Evolutionary conservation across 2,113 vertebrate genomes (phyloP), one percentile per base, ranked within the genome.

Genomic region (Onychostruthus taczanowskii): DNA sequence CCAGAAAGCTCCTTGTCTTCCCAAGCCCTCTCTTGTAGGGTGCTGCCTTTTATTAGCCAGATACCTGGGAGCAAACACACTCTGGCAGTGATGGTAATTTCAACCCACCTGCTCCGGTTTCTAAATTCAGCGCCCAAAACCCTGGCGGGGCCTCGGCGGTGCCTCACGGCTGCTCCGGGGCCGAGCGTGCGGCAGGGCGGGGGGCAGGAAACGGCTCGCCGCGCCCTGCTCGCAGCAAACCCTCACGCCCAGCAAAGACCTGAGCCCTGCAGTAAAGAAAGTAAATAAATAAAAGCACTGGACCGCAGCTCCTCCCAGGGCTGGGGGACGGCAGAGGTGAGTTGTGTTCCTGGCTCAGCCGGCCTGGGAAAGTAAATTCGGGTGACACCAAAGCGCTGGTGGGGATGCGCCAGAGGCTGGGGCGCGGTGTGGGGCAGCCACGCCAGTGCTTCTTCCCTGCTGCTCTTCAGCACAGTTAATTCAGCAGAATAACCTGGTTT

Each of bases 151-250:
- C 80, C 93, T 84, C 21, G 4, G 56, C 4, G 52, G 89, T 91
- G 93, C 93, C 95, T 94, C 91, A 2, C 31, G 6, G 47, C 77
- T 27, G 46, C 49, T 58, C 47, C 30, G 16, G 15, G 81, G 81
- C 85, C 10, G 21, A 50, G 74, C 3, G 33, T 21, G 68, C 69
- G 1, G 3, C 61, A 64, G 95, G 94, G 90, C 16, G 73, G 86
- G 87, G 78, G 92, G 62, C 95, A 96, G 96, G 96, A 96, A 96
- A 70, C 53, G 1, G 11, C 95, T 91, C 28, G 7, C 94, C 91
- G 43, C 95, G 75, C 94, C 95, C 96, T 75, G 84, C 93, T 35
- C 49, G 1, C 61, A 1, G 74, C 93, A 84, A 78, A 49, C 70
- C 95, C 56, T 76, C 75, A 12, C 50, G 26, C 89, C 72, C 49